A percentile compares a stretch with the other conserved stretches of the same genome.
phyloP scores from a whole-genome alignment of 64 coral and sea anemone species.

The Anthopleura sola region DNA sequence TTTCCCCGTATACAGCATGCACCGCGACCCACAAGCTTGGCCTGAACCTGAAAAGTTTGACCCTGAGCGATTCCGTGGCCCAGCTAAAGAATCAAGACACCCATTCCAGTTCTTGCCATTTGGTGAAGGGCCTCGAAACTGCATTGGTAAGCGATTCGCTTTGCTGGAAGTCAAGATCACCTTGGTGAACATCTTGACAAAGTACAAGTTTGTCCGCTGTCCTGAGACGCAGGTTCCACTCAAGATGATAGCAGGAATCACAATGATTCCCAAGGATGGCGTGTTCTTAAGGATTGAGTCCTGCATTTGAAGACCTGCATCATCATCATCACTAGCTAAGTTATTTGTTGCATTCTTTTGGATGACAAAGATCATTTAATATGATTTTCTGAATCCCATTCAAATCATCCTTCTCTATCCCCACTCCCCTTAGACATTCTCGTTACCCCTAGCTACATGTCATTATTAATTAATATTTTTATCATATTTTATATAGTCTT shows the following conservation, averaged over 20 bases:
- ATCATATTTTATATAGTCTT: no score
- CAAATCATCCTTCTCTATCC: no score
- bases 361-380: no score
- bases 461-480: no score
- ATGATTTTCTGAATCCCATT: no score
- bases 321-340: no score
- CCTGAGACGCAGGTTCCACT: slow-evolving; percentile 59
- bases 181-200: slow-evolving; percentile 36
- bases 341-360: no score
- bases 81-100: slow-evolving; percentile 33
- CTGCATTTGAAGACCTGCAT: no score
- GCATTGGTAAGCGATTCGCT: slow-evolving; percentile 57
- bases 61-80: slow-evolving; percentile 48
- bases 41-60: slow-evolving; percentile 57
- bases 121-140: slow-evolving; percentile 48
- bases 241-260: slow-evolving; percentile 1
- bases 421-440: no score
- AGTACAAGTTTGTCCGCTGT: slow-evolving; percentile 41
- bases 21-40: slow-evolving; percentile 57
- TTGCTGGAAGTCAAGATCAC: slow-evolving; percentile 48
- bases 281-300: slow-evolving; percentile 35
- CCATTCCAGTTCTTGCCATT: slow-evolving; percentile 58
- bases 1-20: slow-evolving; percentile 44
- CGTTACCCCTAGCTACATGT: no score
- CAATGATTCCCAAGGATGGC: slow-evolving; percentile 16